A percentile compares a stretch with the other conserved stretches of the same genome.
Evolutionary conservation across 2,888 invertebrate species (phyloP).

Genomic region (Bellardia pandia): DNA sequence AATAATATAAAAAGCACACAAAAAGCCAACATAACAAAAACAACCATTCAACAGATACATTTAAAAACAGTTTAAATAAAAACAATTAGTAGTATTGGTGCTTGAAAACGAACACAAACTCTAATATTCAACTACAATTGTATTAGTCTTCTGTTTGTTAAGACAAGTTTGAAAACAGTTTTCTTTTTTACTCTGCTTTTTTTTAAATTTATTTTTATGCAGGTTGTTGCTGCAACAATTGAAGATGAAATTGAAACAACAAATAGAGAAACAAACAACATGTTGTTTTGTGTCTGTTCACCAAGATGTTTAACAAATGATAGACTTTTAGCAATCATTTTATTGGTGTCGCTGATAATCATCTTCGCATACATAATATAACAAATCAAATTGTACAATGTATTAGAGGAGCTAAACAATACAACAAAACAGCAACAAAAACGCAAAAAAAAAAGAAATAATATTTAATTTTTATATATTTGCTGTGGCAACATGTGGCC

Average conservation of each 20-base stretch:
- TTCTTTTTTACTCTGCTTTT: background rate
- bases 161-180: constrained; percentile 7
- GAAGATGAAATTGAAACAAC: constrained; percentile 46
- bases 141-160: constrained; percentile 40
- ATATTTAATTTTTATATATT: background rate
- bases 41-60: constrained; percentile 52
- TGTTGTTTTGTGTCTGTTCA: constrained; percentile 73
- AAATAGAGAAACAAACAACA: constrained; percentile 74
- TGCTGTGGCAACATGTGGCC: constrained; percentile 5
- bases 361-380: constrained; percentile 74
- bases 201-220: constrained; percentile 42
- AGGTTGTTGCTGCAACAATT: constrained; percentile 34
- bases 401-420: constrained; percentile 14
- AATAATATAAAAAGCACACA: constrained; percentile 46
- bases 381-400: constrained; percentile 56
- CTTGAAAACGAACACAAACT: background rate
- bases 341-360: constrained; percentile 81
- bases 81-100: constrained; percentile 40
- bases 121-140: constrained; percentile 39
- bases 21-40: background rate
- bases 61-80: constrained; percentile 2
- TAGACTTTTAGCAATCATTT: constrained; percentile 80
- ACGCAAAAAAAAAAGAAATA: background rate
- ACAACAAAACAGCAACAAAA: background rate
- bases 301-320: constrained; percentile 73